A percentile compares a stretch with the other conserved stretches of the same genome.
Conservation (phyloP, 2,888 invertebrate genomes). For the Himalopsyche anomala region DNA sequence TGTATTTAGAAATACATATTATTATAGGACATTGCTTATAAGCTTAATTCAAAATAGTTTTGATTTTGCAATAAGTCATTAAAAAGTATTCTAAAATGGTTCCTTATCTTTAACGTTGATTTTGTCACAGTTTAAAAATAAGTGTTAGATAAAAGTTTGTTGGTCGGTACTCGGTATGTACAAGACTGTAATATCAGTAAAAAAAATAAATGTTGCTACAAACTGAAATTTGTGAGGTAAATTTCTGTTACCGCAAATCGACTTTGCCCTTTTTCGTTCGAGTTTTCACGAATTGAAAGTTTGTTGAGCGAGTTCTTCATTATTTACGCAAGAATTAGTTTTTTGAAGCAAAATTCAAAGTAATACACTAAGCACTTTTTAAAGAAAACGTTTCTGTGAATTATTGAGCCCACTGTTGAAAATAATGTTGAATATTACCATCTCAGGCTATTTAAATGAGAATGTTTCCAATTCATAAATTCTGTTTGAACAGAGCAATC, state of each 20-base stretch:
- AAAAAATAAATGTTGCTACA: background rate
- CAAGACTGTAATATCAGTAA: no score
- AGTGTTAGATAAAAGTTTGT: no score
- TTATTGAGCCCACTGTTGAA: background rate
- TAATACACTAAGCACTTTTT: constrained; percentile 35
- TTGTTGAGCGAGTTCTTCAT: constrained; percentile 17
- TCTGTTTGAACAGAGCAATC: background rate
- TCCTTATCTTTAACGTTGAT: no score
- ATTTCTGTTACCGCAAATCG: background rate
- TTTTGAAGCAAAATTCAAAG: background rate
- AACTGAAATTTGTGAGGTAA: background rate
- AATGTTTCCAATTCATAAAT: constrained; percentile 26
- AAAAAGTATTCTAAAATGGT: no score
- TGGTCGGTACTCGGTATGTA: no score
- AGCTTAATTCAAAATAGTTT: no score
- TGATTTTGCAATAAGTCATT: no score
- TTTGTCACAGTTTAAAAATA: no score
- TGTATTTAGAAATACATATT: no score
- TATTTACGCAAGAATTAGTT: constrained; percentile 36
- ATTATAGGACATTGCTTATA: no score
- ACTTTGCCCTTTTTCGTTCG: background rate
- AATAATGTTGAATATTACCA: constrained; percentile 18
- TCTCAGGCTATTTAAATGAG: constrained; percentile 4
- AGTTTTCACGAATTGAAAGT: constrained; percentile 1
- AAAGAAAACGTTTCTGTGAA: constrained; percentile 16